These are phyloP conservation scores for Panagrolaimus sp. DNA, from an alignment of 1,140 invertebrate genomes.

Conservation along the genomic window DNA sequence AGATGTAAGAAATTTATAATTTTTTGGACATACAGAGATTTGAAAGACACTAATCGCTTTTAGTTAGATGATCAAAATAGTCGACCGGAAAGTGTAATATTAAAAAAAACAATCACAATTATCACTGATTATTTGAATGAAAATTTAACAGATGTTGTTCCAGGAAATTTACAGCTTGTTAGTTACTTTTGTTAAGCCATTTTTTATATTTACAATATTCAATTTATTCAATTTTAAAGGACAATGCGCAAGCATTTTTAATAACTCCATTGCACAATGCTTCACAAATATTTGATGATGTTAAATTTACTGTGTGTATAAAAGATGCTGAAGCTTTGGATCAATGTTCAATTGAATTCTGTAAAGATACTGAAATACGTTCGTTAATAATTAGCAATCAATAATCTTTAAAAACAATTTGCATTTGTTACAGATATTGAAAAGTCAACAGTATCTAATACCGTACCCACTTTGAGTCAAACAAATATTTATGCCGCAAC, in stretches of 20 bases:
- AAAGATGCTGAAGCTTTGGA: not conserved
- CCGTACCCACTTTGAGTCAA: not conserved
- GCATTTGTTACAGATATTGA: not conserved
- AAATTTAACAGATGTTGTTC: not conserved
- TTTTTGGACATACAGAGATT: not conserved
- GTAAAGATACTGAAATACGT: not conserved
- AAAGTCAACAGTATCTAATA: not conserved
- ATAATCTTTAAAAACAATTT: not conserved
- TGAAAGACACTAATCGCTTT: not conserved
- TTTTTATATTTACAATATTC: not conserved
- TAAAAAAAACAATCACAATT: not conserved
- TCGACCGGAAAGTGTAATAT: not conserved
- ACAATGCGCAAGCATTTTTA: constrained; percentile 3
- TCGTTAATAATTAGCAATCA: not conserved
- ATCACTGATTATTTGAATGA: not conserved
- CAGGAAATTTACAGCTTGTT: not conserved
- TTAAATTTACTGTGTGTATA: not conserved
- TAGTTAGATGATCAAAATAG: constrained; percentile 15
- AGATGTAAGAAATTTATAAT: not conserved
- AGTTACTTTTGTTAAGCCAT: not conserved
- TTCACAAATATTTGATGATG: not conserved
- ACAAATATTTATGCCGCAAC: not conserved
- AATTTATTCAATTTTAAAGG: not conserved
- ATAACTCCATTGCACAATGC: not conserved
- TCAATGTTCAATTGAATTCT: not conserved